These are phyloP conservation scores for Cololabis saira DNA, from an alignment of 2,113 vertebrate genomes.

Conservation along the genomic window DNA sequence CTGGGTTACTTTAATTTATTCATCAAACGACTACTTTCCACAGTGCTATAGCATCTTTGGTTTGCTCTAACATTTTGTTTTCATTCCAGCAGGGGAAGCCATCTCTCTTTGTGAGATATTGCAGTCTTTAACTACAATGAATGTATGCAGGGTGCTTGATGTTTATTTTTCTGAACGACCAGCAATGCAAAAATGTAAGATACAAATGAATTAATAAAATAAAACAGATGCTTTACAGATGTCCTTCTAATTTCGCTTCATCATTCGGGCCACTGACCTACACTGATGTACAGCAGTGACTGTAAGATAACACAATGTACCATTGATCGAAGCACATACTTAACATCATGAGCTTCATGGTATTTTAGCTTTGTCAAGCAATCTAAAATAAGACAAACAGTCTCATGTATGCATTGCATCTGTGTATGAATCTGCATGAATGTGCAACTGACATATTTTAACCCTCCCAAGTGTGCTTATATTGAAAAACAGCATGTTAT, in stretches of 20 bases:
- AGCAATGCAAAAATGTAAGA: conserved; percentile 6
- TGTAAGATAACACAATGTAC: too few species aligned
- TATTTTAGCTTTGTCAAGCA: too few species aligned
- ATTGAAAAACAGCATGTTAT: neutral
- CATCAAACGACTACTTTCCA: neutral
- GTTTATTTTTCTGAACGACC: conserved; percentile 19
- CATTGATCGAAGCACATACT: too few species aligned
- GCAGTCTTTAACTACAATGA: conserved; percentile 28
- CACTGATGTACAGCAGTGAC: too few species aligned
- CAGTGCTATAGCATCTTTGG: neutral
- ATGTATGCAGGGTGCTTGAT: conserved; percentile 32
- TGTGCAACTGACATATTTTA: neutral
- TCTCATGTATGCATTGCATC: neutral
- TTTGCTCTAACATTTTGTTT: conserved; percentile 6
- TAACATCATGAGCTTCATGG: too few species aligned
- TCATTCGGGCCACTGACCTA: too few species aligned
- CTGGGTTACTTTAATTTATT: conserved; percentile 8
- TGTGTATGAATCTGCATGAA: neutral
- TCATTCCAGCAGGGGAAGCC: conserved; percentile 35
- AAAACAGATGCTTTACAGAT: conserved; percentile 18
- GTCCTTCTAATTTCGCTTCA: neutral
- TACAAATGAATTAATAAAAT: neutral
- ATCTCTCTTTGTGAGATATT: conserved; percentile 14
- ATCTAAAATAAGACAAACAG: too few species aligned
- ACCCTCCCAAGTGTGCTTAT: neutral